Base-by-base conservation (phyloP, 2,113 vertebrate species). In the Zapus hudsonius region DNA sequence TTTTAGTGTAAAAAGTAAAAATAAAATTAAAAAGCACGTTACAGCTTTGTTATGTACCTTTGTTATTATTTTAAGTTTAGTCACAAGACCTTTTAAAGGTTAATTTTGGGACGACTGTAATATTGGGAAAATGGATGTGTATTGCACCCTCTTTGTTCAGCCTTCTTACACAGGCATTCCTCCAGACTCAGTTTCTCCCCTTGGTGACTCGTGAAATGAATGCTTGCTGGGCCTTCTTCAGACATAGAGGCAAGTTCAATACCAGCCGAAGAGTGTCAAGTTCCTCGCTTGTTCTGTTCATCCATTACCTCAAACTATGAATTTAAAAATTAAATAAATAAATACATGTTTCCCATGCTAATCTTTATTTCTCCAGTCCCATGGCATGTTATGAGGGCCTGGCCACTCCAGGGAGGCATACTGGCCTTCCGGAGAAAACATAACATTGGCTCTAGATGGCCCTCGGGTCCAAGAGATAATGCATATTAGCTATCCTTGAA, bases 1-100 rank as follows among this genome's bases (percentile, higher is more conserved):
- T 78, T 91, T 85, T 69, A 91, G 42, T 40, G 13, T 80, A 38
- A 79, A 88, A 95, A 42, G 36, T 61, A 25, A 84, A 79, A 87
- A 23, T 33, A 57, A 42, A 17, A 63, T 92, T 59, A 0, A 20
- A 83, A 86, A 22, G 13, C 23, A 55, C 55, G 31, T 23, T 55
- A 61, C 20, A 61, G 59, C 19, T 27, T 13, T 52, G 47, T 36
- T 91, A 79, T 38, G 38, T 8, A 2, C 4, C 23, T 91, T 67
- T 57, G 17, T 42, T 80, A 90, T 66, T 38, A 69, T 82, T 85
- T 88, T 44, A 89, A 78, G 57, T 90, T 36, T 42, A 70, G n/a
- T 59, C 64, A 74, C 17, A 44, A 86, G 31, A 57, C 59, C 74
- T 47, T 78, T 82, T 27, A 80, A 80, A 84, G 22, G 44, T 94